A percentile compares a stretch with the other conserved stretches of the same genome.
phyloP scores from a whole-genome alignment of 2,113 vertebrate species.

The Nasalis larvatus region DNA sequence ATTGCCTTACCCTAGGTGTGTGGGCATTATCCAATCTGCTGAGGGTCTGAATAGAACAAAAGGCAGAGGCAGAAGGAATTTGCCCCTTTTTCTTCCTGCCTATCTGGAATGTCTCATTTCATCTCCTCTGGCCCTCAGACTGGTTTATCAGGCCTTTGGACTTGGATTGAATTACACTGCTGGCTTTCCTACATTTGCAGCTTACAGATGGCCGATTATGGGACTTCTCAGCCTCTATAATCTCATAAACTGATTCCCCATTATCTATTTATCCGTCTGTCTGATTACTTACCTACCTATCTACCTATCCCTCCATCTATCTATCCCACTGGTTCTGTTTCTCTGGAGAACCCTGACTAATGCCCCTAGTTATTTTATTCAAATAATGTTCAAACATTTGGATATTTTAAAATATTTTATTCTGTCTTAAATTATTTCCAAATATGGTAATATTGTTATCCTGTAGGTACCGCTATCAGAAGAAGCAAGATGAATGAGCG shows the following conservation, averaged over 20 bases:
- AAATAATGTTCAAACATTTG: background rate
- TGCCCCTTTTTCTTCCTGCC: background rate
- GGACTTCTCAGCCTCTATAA: background rate
- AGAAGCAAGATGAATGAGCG: background rate
- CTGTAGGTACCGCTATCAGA: background rate
- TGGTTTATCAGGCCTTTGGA: background rate
- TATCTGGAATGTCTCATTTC: background rate
- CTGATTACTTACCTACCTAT: background rate
- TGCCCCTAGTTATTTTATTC: background rate
- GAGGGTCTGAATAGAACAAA: background rate
- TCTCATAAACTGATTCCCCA: background rate
- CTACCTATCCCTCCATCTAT: background rate
- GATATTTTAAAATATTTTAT: background rate
- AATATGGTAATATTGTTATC: background rate
- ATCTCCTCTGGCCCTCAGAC: background rate
- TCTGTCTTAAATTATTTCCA: slow-evolving; percentile 1
- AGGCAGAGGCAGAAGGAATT: background rate
- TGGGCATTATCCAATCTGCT: background rate
- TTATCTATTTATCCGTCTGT: background rate
- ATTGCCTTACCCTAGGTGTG: background rate
- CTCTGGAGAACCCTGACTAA: background rate
- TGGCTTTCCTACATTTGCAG: background rate
- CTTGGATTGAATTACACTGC: background rate
- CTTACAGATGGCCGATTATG: background rate
- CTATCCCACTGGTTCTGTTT: background rate